A percentile compares a stretch with the other conserved stretches of the same genome.
These are phyloP conservation scores for Crotalus viridis DNA, from an alignment of 2,113 vertebrate genomes.

Conservation along the genomic window DNA sequence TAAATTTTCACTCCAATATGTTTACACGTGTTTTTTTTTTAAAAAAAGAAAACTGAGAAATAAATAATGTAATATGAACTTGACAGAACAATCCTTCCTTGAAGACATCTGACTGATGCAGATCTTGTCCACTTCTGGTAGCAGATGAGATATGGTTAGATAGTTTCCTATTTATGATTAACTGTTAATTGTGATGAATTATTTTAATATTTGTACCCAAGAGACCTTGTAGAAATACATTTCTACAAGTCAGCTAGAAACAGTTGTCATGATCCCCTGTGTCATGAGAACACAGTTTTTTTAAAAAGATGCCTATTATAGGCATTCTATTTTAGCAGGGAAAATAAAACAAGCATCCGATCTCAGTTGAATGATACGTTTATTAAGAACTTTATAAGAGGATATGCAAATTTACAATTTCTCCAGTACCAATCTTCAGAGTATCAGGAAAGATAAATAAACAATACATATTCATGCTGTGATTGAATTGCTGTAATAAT, in stretches of 20 bases:
- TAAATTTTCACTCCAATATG: constrained; percentile 33
- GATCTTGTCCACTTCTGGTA: neutral
- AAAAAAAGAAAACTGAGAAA: constrained; percentile 1
- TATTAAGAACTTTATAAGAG: neutral
- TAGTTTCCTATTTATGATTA: neutral
- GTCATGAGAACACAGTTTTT: constrained; percentile 5
- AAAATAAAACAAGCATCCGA: neutral
- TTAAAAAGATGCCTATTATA: neutral
- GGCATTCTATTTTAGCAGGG: neutral
- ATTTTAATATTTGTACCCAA: neutral
- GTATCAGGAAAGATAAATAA: constrained; percentile 7
- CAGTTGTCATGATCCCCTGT: constrained; percentile 20
- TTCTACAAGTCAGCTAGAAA: neutral
- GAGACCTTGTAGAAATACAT: neutral
- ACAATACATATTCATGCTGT: neutral
- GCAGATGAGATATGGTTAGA: neutral
- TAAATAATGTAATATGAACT: constrained; percentile 50
- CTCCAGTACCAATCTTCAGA: neutral
- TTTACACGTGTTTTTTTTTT: neutral
- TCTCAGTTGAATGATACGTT: neutral
- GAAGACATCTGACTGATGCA: neutral
- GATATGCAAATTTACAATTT: neutral
- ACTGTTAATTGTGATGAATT: neutral
- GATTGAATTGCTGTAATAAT: neutral
- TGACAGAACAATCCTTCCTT: constrained; percentile 40